Percentiles rank a stretch among this genome's conserved stretches.
These are phyloP conservation scores for Hypsopygia costalis DNA, from an alignment of 2,888 invertebrate species.

Conservation along the genomic window DNA sequence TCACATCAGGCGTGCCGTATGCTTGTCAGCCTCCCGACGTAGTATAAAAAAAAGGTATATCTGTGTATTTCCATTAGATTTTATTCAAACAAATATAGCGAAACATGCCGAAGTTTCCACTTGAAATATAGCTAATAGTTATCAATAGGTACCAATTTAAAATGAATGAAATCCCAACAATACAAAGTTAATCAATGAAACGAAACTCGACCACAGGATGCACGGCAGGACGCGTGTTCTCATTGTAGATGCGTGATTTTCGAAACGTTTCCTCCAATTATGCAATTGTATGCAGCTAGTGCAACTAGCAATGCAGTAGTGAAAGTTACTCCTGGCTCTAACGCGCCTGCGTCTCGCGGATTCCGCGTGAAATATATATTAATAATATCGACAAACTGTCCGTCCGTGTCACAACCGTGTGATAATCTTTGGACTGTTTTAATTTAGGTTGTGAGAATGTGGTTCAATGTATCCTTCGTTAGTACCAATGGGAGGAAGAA, in stretches of 20 bases:
- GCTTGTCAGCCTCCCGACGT: no score
- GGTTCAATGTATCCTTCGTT: constrained; percentile 56
- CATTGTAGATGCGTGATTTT: constrained; percentile 43
- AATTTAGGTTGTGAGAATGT: constrained; percentile 37
- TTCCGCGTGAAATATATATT: not conserved
- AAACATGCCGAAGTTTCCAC: no score
- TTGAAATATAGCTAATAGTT: no score
- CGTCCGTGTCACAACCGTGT: constrained; percentile 31
- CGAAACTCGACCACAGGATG: constrained; percentile 34
- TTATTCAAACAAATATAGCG: no score
- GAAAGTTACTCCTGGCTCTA: constrained; percentile 37
- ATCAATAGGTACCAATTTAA: no score
- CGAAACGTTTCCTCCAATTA: constrained; percentile 58
- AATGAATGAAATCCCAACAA: not conserved
- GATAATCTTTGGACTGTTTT: constrained; percentile 25
- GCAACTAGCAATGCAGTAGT: constrained; percentile 30
- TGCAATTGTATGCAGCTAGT: constrained; percentile 22
- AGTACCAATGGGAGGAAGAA: constrained; percentile 45
- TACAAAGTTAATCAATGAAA: no score
- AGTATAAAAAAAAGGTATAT: no score
- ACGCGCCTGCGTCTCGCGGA: constrained; percentile 14
- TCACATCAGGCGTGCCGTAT: no score
- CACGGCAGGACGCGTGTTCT: constrained; percentile 38
- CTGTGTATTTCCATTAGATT: no score
- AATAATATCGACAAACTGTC: constrained; percentile 11